These are phyloP conservation scores for Drosophila mimica DNA, from an alignment of 2,888 invertebrate species.

Conservation along the genomic window DNA sequence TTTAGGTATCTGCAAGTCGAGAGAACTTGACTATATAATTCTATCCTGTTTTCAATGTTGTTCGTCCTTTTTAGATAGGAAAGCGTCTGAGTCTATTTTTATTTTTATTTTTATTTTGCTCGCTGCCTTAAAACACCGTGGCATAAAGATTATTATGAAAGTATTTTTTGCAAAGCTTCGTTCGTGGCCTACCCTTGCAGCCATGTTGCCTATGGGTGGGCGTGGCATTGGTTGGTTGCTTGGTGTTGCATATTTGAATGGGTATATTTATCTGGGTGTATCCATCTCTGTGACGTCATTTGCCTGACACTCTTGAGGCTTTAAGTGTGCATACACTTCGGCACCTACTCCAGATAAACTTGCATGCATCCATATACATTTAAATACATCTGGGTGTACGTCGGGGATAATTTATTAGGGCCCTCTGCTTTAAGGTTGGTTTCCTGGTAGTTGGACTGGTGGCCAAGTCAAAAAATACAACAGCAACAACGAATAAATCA, in stretches of 20 bases:
- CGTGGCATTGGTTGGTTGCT: background rate
- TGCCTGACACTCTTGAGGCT: slow-evolving; percentile 62
- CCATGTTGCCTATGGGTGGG: background rate
- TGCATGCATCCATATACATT: slow-evolving; percentile 15
- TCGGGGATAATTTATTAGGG: slow-evolving; percentile 36
- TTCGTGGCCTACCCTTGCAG: slow-evolving; percentile 37
- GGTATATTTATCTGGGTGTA: slow-evolving; percentile 40
- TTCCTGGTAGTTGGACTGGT: background rate
- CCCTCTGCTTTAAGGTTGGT: slow-evolving; percentile 30
- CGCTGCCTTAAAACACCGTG: slow-evolving; percentile 50
- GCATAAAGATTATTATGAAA: slow-evolving; percentile 77
- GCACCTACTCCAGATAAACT: slow-evolving; percentile 34
- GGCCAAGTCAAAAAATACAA: slow-evolving; percentile 8
- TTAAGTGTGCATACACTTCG: slow-evolving; percentile 68
- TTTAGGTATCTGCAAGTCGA: background rate
- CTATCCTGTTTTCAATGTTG: slow-evolving; percentile 1
- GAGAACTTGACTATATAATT: background rate
- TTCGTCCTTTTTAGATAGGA: slow-evolving; percentile 16
- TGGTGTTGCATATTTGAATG: background rate
- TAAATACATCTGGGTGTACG: slow-evolving; percentile 13
- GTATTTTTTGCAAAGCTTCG: slow-evolving; percentile 68
- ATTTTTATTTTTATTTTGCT: slow-evolving; percentile 27
- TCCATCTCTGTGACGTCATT: slow-evolving; percentile 67
- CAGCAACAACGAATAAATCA: background rate
- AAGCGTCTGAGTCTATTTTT: slow-evolving; percentile 9